These are phyloP conservation scores for Marcusenius ussheri DNA, from an alignment of 2,113 vertebrate genomes.

Conservation along the genomic window DNA sequence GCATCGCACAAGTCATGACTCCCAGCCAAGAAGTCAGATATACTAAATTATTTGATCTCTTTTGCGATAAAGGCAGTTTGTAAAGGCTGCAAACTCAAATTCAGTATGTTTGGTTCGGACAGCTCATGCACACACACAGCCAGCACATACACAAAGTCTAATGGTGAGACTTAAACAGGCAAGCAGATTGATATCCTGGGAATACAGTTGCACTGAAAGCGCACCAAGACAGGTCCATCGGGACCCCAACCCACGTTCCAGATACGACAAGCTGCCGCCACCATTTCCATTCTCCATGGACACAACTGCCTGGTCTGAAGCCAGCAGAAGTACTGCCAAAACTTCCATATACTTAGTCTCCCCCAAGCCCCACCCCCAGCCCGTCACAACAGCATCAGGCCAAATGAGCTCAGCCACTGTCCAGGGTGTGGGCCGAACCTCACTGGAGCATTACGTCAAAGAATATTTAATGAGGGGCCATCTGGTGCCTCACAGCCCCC, in stretches of 20 bases:
- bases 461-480: neutral
- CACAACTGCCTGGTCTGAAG: constrained; percentile 27
- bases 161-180: neutral
- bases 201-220: neutral
- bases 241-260: neutral
- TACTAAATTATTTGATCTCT: neutral
- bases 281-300: constrained; percentile 14
- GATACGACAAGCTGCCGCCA: neutral
- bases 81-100: neutral
- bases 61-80: neutral
- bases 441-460: neutral
- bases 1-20: neutral
- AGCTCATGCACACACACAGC: neutral
- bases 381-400: neutral
- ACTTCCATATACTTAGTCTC: neutral
- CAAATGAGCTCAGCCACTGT: neutral
- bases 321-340: neutral
- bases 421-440: neutral
- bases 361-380: neutral
- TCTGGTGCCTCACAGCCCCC: neutral
- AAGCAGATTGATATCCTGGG: neutral
- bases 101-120: neutral
- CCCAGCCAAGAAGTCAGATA: neutral
- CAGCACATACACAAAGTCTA: neutral
- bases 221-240: neutral